Conservation (phyloP, 1,140 invertebrate genomes). For the Pissodes strobi region DNA sequence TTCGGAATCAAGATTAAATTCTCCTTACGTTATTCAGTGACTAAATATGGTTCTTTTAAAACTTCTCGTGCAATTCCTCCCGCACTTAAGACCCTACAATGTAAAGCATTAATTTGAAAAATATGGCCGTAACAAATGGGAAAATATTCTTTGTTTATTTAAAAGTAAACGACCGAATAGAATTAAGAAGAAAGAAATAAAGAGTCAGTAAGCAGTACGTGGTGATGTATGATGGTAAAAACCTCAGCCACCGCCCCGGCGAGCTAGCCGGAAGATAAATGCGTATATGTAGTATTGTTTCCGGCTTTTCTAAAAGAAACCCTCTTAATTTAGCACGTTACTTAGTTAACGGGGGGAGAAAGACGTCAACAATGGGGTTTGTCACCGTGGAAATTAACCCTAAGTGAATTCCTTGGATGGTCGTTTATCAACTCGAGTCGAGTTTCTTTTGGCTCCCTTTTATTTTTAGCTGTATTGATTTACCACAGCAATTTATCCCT, state of each 20-base stretch:
- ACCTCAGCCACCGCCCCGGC: conserved; percentile 26
- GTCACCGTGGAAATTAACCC: conserved; percentile 52
- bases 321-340: conserved; percentile 54
- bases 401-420: conserved; percentile 52
- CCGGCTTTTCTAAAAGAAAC: conserved; percentile 53
- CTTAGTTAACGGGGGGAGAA: conserved; percentile 53
- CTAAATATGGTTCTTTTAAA: too few species aligned
- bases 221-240: conserved; percentile 45
- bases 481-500: conserved; percentile 18
- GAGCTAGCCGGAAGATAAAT: conserved; percentile 52
- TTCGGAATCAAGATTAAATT: too few species aligned
- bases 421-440: conserved; percentile 49
- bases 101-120: conserved; percentile 20
- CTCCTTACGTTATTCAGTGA: too few species aligned
- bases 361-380: conserved; percentile 48
- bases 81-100: too few species aligned
- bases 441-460: conserved; percentile 28
- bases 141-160: conserved; percentile 31
- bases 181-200: conserved; percentile 32
- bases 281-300: conserved; percentile 56
- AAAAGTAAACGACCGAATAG: conserved; percentile 12
- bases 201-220: conserved; percentile 22
- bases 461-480: conserved; percentile 30
- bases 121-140: conserved; percentile 22
- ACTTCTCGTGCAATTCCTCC: too few species aligned